phyloP scores from a whole-genome alignment of 2,797 vertebrate genomes.

The Scolopax bukidnonensis region DNA sequence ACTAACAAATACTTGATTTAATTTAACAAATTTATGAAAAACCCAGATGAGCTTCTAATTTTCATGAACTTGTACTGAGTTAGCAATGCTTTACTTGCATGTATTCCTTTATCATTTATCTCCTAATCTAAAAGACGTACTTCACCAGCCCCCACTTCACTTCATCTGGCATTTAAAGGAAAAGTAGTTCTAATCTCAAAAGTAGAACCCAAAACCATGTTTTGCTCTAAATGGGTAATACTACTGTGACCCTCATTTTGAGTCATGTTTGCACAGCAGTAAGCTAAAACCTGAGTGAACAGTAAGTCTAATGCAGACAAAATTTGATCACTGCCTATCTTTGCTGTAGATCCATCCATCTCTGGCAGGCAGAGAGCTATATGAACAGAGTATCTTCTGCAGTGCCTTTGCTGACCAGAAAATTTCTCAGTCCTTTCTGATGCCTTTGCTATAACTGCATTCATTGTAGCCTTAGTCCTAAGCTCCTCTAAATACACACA shows the following conservation, averaged over 20 bases:
- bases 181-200: neutral
- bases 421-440: neutral
- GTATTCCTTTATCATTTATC: neutral
- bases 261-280: accelerated
- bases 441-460: neutral
- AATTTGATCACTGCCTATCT: neutral
- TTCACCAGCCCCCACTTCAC: neutral
- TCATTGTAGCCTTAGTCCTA: neutral
- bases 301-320: neutral
- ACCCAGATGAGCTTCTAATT: neutral
- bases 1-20: neutral
- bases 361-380: neutral
- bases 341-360: neutral
- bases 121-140: neutral
- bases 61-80: neutral
- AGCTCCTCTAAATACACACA: neutral
- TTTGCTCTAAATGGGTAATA: neutral
- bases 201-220: neutral
- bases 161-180: neutral
- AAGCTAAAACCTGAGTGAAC: neutral
- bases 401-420: neutral
- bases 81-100: neutral
- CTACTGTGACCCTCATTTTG: neutral
- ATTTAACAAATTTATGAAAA: neutral
- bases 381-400: neutral